Evolutionary conservation across 2,113 vertebrate genomes (phyloP).

Genomic region (Mustelus asterias): DNA sequence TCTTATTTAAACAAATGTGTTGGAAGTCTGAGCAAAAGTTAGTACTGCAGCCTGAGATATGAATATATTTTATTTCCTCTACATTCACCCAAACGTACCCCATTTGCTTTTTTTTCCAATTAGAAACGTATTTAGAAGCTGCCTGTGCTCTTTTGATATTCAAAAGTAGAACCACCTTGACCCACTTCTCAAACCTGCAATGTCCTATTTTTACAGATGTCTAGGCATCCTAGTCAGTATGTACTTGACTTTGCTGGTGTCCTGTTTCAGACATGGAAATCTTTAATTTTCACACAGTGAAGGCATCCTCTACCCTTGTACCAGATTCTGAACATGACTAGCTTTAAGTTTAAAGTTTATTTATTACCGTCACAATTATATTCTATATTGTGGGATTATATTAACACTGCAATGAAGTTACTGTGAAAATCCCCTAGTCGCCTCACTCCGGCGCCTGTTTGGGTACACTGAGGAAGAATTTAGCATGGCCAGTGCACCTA

Average conservation of each 20-base stretch:
- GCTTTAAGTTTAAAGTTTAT: not conserved
- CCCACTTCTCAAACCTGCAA: constrained; percentile 23
- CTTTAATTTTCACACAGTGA: not conserved
- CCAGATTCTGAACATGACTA: not conserved
- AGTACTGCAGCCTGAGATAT: not conserved
- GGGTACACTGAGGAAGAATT: no score
- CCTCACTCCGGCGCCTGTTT: no score
- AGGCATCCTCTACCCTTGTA: not conserved
- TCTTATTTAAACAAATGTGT: not conserved
- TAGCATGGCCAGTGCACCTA: no score
- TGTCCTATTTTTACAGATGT: constrained; percentile 17
- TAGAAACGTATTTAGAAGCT: not conserved
- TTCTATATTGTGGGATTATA: no score
- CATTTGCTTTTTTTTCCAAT: not conserved
- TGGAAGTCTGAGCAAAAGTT: not conserved
- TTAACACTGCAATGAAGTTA: no score
- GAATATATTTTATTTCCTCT: not conserved
- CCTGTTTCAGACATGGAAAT: no score
- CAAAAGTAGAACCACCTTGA: constrained; percentile 29
- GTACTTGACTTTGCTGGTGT: not conserved
- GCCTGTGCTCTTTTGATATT: not conserved
- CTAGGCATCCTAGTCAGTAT: not conserved
- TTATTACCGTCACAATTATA: no score
- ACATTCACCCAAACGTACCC: not conserved
- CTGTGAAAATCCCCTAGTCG: no score